phyloP scores from a whole-genome alignment of 2,888 invertebrate genomes.

The Caenorhabditis plicata region DNA sequence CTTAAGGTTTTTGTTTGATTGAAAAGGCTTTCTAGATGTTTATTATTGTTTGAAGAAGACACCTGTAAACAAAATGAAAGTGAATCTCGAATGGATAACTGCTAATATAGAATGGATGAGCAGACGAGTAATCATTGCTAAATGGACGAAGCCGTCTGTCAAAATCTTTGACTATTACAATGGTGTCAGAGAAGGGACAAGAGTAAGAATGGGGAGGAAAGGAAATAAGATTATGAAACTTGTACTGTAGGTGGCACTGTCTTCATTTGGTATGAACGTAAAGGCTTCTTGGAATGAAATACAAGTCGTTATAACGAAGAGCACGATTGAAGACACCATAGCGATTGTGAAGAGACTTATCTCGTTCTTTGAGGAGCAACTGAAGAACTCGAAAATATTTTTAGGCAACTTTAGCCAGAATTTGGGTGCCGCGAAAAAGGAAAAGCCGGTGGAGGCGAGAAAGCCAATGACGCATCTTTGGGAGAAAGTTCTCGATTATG shows the following conservation, averaged over 20 bases:
- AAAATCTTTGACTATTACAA: constrained; percentile 13
- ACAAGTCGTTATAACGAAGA: constrained; percentile 93
- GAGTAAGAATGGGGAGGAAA: no score
- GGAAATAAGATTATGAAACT: background rate
- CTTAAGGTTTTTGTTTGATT: no score
- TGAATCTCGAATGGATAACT: constrained; percentile 46
- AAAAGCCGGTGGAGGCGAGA: constrained; percentile 3
- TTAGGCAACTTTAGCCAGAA: constrained; percentile 35
- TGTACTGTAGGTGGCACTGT: constrained; percentile 7
- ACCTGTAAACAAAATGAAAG: constrained; percentile 46
- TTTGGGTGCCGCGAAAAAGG: constrained; percentile 1
- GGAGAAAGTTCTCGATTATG: constrained; percentile 38
- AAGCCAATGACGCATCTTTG: constrained; percentile 32
- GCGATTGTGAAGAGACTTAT: constrained; percentile 95
- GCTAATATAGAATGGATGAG: constrained; percentile 96
- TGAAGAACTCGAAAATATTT: constrained; percentile 47
- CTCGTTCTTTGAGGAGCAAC: constrained; percentile 80
- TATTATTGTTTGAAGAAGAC: constrained; percentile 44
- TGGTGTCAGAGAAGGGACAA: constrained; percentile 8
- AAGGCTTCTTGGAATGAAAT: constrained; percentile 83
- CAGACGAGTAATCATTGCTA: constrained; percentile 85
- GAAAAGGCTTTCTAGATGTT: no score
- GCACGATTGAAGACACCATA: constrained; percentile 90
- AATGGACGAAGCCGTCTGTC: constrained; percentile 22
- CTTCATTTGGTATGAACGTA: constrained; percentile 35